Evolutionary conservation across 2,888 invertebrate genomes (phyloP), one percentile per base, ranked within the genome.

Genomic region (Heliconius charithonia): DNA sequence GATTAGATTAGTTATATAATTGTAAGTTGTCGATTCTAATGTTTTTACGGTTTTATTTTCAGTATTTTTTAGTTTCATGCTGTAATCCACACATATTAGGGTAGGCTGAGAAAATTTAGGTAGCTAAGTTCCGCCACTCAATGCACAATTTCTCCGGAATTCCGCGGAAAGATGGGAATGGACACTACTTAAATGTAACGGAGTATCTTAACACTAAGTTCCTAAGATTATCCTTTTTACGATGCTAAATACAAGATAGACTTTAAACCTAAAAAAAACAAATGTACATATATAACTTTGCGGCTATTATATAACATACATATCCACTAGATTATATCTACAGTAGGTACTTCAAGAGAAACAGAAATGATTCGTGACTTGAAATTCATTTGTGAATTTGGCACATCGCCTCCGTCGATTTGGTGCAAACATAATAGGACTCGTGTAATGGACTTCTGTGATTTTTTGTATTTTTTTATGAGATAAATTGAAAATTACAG

Each of bases 281-380:
- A 22, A 51, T 51, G 12, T 29, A 29, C 2, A 29, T 63, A 63
- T 63, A 7, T 63, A 63, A 29, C 16, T 7, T 16, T 63, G 63
- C 63, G 27, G 27, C 63, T 16, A 16, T 63, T 63, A 63, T 63
- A 7, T 29, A 63, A 63, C 63, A 27, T 63, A 63, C 7, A 67
- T 41, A 41, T 13, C 67, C 25, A 67, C 41, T 37, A 67, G 41
- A 65, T 65, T 74, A 63, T 19, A 27, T 25, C 63, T 41, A 63
- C 41, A 29, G 27, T 45, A 51, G 63, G 19, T 37, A 27, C 73
- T 74, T 63, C 41, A 67, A 25, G 71, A 72, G 56, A 72, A 74
- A 62, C 74, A 63, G 62, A 62, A 74, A 74, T 74, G 74, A 74
- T 41, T 73, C 73, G 73, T 73, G 73, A 62, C 62, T 29, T 71